Percentiles rank a stretch among this genome's conserved stretches.
phyloP scores from a whole-genome alignment of 2,797 vertebrate genomes.

The Smutsia gigantea region DNA sequence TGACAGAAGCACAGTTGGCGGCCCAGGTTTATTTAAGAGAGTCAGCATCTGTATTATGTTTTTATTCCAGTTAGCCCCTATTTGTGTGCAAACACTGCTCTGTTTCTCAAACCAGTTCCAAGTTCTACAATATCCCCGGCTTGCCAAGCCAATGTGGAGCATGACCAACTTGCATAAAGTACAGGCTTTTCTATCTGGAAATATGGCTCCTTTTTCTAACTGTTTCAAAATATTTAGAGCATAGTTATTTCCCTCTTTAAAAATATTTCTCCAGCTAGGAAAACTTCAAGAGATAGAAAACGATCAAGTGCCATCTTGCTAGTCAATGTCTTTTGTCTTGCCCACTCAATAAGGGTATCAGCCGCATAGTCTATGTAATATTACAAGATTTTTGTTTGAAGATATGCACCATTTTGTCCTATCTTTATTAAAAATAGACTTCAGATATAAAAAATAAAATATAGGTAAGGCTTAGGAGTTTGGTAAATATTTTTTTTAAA shows the following conservation, averaged over 20 bases:
- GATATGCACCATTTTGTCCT: background rate
- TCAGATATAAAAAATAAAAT: slow-evolving; percentile 32
- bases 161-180: slow-evolving; percentile 3
- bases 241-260: background rate
- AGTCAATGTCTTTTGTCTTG: background rate
- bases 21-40: slow-evolving; percentile 49
- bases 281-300: slow-evolving; percentile 8
- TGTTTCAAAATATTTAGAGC: background rate
- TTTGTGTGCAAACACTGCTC: slow-evolving; percentile 56
- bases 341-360: background rate
- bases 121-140: background rate
- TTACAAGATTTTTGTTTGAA: background rate
- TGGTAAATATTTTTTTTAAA: slow-evolving; percentile 19
- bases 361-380: background rate
- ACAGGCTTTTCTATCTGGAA: background rate
- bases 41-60: slow-evolving; percentile 44
- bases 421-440: background rate
- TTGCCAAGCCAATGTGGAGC: background rate
- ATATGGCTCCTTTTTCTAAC: background rate
- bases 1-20: slow-evolving; percentile 23
- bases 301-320: background rate
- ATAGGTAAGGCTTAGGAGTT: background rate
- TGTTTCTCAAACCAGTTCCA: slow-evolving; percentile 32
- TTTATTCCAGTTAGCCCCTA: slow-evolving; percentile 6
- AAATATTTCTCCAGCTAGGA: background rate